Evolutionary conservation across 92 coral and sea anemone species (phyloP).

Genomic region (Pocillopora grandis): DNA sequence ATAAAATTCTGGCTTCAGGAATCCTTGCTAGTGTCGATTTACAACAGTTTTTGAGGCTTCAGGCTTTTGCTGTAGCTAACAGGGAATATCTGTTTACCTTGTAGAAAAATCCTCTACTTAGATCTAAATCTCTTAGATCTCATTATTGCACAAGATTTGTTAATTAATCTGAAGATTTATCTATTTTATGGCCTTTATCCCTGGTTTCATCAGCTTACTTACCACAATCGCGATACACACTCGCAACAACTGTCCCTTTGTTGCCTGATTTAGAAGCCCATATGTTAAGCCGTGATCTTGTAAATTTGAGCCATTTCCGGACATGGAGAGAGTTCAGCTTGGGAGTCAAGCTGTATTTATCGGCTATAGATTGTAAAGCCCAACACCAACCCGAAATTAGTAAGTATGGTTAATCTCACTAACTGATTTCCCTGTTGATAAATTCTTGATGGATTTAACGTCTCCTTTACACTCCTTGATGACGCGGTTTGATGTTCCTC

Average conservation of each 20-base stretch:
- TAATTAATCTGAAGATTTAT: not conserved
- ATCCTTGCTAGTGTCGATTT: not conserved
- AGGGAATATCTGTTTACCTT: not conserved
- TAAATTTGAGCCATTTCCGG: not conserved
- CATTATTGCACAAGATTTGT: not conserved
- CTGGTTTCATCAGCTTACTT: not conserved
- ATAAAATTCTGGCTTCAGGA: not conserved
- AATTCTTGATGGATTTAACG: too few species aligned
- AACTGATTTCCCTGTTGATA: not conserved
- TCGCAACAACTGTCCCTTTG: not conserved
- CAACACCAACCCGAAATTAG: not conserved
- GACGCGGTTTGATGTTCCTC: too few species aligned
- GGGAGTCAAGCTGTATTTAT: not conserved
- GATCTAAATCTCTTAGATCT: not conserved
- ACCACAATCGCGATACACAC: not conserved
- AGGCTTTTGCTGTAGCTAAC: not conserved
- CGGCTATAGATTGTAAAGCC: not conserved
- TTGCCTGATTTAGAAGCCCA: not conserved
- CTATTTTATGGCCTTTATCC: not conserved
- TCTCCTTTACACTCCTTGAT: too few species aligned
- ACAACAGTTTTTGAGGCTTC: not conserved
- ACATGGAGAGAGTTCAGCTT: not conserved
- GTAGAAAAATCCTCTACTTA: not conserved
- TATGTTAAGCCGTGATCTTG: not conserved
- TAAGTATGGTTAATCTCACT: not conserved